Percentiles rank a stretch among this genome's conserved stretches.
Evolutionary conservation across 2,888 invertebrate species (phyloP).

Genomic region (Pristionchus maxplancki): DNA sequence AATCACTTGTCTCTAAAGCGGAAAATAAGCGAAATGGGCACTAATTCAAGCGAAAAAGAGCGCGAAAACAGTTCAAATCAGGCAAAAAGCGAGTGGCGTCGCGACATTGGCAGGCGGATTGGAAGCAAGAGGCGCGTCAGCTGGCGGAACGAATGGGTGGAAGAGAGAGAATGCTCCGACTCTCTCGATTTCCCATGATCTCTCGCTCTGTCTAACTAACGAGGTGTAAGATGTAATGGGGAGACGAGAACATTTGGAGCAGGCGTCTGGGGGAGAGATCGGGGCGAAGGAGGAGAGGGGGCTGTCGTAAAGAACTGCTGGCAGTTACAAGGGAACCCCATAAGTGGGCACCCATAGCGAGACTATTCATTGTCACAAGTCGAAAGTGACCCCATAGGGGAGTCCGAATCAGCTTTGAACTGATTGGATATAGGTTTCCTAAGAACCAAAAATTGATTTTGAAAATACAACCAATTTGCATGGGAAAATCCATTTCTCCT

Average conservation of each 20-base stretch:
- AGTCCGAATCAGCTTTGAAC: too few species aligned
- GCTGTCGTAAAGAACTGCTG: conserved; percentile 34
- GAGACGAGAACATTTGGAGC: background rate
- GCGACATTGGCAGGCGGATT: conserved; percentile 3
- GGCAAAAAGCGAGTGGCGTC: background rate
- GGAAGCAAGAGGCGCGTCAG: conserved; percentile 27
- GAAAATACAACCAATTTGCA: too few species aligned
- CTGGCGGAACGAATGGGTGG: conserved; percentile 4
- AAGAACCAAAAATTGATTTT: too few species aligned
- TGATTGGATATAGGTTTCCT: too few species aligned
- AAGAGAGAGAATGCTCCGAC: background rate
- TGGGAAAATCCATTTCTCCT: too few species aligned
- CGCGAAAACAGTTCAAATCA: background rate
- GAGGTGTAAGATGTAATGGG: background rate
- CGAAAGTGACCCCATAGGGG: too few species aligned
- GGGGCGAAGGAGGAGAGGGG: background rate
- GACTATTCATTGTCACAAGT: too few species aligned
- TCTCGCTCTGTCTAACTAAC: background rate
- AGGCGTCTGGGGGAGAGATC: background rate
- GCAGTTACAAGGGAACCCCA: too few species aligned
- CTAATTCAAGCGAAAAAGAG: background rate
- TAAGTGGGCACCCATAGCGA: too few species aligned
- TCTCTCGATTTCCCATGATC: background rate
- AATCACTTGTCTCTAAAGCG: background rate
- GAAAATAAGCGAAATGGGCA: background rate